Conservation (phyloP, 2,113 vertebrate species). For the Burhinus oedicnemus region DNA sequence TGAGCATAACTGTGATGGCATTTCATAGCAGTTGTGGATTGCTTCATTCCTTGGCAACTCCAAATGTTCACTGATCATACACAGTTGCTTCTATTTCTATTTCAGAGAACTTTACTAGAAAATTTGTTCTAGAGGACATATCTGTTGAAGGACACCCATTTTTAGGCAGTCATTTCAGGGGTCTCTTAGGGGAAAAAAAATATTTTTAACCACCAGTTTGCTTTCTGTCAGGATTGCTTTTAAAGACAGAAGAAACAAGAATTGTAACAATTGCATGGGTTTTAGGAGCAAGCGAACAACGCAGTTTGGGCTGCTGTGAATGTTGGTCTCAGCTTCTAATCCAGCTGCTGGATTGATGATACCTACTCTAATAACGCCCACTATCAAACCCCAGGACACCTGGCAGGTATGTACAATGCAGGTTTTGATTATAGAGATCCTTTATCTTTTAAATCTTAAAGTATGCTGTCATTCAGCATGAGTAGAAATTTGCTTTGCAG, state of each 20-base stretch:
- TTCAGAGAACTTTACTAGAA: not conserved
- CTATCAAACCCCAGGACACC: not conserved
- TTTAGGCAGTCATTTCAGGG: not conserved
- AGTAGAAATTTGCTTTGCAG: not conserved
- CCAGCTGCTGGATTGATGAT: not conserved
- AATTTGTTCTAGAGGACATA: not conserved
- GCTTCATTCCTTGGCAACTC: not conserved
- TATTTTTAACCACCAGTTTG: not conserved
- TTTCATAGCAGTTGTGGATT: not conserved
- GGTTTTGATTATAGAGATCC: not conserved
- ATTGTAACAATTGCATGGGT: not conserved
- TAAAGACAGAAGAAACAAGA: not conserved
- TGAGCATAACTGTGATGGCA: not conserved
- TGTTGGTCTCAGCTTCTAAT: not conserved
- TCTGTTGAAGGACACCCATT: not conserved
- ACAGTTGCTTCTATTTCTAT: not conserved
- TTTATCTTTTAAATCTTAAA: not conserved
- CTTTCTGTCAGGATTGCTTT: not conserved
- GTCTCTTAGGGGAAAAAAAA: not conserved
- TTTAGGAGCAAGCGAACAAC: not conserved
- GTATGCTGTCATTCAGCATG: not conserved
- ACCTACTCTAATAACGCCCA: not conserved
- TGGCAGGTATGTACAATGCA: not conserved
- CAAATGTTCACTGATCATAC: not conserved
- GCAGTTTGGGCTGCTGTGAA: not conserved